Base-by-base conservation (phyloP, 2,888 invertebrate genomes). In the Meiosimyza platycephala region DNA sequence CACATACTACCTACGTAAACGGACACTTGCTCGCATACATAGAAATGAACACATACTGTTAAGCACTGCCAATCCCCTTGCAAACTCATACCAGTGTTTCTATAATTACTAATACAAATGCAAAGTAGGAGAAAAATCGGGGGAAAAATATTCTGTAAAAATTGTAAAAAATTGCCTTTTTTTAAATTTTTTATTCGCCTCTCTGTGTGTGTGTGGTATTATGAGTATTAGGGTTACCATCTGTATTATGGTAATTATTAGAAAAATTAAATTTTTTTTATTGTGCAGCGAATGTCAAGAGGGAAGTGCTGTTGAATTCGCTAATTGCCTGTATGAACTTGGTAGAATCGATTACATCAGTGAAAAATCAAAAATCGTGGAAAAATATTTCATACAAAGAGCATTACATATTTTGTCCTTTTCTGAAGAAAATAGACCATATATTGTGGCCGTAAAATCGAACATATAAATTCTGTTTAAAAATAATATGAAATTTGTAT, bases 31-130 rank as follows among this genome's bases (percentile, higher is more conserved):
- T 28, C 73, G 60, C 70, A 66, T 28, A 60, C 66, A 71, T 60
- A 52, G 47, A n/a, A 7, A 33, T 28, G 40, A 40, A 47, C 52
- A 62, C 28, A 55, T 16, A 59, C 13, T 11, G 51, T 51, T 11
- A 11, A 60, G 22, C 1, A 40, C 9, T 22, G 47, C 48, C 51
- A 54, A 52, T 55, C 51, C 28, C 51, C 33, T 51, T 52, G 18
- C 33, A 22, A 6, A 18, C 63, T 47, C 63, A 18, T 69, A 28
- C 7, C 52, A 57, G 15, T 15, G 52, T 2, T n/a, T 50, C 28
- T 48, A 13, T 70, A 74, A 72, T 70, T 71, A 75, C 75, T 66
- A 73, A 73, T 51, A 75, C 75, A 59, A 71, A 13, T 28, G 69
- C 65, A 75, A 73, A 51, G 68, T 59, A 73, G 71, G 75, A 68